Conservation (phyloP, 2,113 vertebrate genomes). For the Cairina moschata region DNA sequence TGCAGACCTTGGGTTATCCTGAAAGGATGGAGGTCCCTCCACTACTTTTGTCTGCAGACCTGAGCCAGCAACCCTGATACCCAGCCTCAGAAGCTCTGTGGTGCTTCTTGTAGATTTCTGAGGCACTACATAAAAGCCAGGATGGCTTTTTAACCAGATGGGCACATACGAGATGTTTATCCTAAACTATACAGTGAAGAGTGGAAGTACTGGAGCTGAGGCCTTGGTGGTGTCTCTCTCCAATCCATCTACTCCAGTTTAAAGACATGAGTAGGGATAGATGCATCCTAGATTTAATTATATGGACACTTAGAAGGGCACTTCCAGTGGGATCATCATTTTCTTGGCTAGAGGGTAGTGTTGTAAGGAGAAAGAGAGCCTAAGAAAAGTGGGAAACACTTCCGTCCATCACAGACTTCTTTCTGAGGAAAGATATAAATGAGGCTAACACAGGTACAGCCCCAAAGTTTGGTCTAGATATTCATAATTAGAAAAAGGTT, state of each 20-base stretch:
- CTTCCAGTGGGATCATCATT: not conserved
- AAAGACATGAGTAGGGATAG: not conserved
- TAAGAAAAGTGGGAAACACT: not conserved
- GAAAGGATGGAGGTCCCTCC: not conserved
- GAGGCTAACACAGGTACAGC: not conserved
- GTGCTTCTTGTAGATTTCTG: not conserved
- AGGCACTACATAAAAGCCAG: not conserved
- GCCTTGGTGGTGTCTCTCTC: not conserved
- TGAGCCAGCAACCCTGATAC: accelerated
- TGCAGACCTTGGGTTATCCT: not conserved
- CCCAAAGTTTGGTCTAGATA: not conserved
- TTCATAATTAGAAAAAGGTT: not conserved
- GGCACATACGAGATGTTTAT: accelerated
- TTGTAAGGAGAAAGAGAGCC: not conserved
- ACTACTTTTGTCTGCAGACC: not conserved
- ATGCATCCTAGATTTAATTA: not conserved
- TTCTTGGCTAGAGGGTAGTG: not conserved
- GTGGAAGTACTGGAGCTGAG: not conserved
- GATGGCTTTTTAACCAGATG: not conserved
- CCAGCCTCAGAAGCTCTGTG: not conserved
- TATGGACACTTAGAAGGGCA: not conserved
- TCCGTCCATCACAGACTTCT: not conserved
- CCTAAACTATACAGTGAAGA: not conserved
- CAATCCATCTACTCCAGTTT: not conserved
- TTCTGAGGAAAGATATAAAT: not conserved